Evolutionary conservation across 1,140 invertebrate species (phyloP).

Genomic region (Panonychus citri): DNA sequence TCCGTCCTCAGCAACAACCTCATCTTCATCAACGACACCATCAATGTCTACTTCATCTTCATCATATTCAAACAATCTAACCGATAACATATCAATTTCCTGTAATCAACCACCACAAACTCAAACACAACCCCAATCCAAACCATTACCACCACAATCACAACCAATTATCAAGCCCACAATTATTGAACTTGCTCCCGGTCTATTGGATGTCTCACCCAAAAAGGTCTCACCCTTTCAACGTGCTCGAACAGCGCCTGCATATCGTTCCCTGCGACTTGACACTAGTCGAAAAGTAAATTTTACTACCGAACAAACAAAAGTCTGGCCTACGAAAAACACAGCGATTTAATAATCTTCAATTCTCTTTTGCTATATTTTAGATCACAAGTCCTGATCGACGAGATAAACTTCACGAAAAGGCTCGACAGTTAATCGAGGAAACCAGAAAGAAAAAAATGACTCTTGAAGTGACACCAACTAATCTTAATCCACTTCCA

Average conservation of each 20-base stretch:
- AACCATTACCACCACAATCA: too few relatives aligned
- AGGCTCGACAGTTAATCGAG: slow-evolving; percentile 66
- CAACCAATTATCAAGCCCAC: too few relatives aligned
- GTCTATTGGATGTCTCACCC: slow-evolving; percentile 21
- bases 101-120: too few relatives aligned
- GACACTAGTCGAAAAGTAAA: slow-evolving; percentile 1
- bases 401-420: slow-evolving; percentile 42
- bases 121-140: too few relatives aligned
- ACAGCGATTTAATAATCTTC: too few relatives aligned
- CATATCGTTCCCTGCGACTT: background rate
- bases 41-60: background rate
- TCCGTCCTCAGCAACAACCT: background rate
- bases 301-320: background rate
- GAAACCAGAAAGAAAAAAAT: slow-evolving; percentile 43
- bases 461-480: background rate
- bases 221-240: slow-evolving; percentile 10
- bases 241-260: slow-evolving; percentile 5
- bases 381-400: slow-evolving; percentile 6
- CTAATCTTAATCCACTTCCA: slow-evolving; percentile 16
- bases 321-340: too few relatives aligned
- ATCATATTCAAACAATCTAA: background rate
- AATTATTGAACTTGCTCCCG: slow-evolving; percentile 18
- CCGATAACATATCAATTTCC: too few relatives aligned
- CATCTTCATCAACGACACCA: background rate
- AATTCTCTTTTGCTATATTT: too few relatives aligned